phyloP scores from a whole-genome alignment of 2,113 vertebrate species.

The Centropristis striata region DNA sequence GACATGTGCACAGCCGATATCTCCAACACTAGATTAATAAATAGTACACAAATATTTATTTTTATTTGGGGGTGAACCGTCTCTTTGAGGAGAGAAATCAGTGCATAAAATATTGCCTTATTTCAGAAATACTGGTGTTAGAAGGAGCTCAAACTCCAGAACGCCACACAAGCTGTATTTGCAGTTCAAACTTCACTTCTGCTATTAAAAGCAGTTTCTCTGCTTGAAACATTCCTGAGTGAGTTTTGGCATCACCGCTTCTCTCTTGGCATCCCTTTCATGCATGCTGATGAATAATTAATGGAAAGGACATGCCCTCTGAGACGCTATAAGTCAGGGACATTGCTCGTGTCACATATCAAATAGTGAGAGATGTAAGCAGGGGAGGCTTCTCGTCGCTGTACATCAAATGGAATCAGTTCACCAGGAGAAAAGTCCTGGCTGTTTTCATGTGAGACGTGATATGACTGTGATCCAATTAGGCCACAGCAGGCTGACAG shows the following conservation, averaged over 20 bases:
- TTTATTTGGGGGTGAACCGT: too few species aligned
- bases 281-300: constrained; percentile 55
- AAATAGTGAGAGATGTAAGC: constrained; percentile 26
- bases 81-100: not conserved
- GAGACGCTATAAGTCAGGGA: constrained; percentile 49
- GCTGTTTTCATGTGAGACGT: constrained; percentile 21
- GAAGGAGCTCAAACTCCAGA: not conserved
- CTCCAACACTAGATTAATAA: too few species aligned
- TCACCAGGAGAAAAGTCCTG: constrained; percentile 15
- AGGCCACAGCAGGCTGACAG: constrained; percentile 37
- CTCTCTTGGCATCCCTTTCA: constrained; percentile 38
- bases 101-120: not conserved
- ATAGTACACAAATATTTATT: too few species aligned
- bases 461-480: constrained; percentile 48
- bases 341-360: constrained; percentile 42
- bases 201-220: constrained; percentile 17
- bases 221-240: constrained; percentile 22
- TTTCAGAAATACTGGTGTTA: not conserved
- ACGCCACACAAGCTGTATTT: not conserved
- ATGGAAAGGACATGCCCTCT: constrained; percentile 47
- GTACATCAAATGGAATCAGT: constrained; percentile 35
- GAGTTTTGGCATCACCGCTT: constrained; percentile 8
- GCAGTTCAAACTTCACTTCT: not conserved
- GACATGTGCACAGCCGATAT: too few species aligned
- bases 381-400: constrained; percentile 21